Percentiles rank a stretch among this genome's conserved stretches.
These are phyloP conservation scores for Hylaea fasciaria DNA, from an alignment of 2,888 invertebrate genomes.

Conservation along the genomic window DNA sequence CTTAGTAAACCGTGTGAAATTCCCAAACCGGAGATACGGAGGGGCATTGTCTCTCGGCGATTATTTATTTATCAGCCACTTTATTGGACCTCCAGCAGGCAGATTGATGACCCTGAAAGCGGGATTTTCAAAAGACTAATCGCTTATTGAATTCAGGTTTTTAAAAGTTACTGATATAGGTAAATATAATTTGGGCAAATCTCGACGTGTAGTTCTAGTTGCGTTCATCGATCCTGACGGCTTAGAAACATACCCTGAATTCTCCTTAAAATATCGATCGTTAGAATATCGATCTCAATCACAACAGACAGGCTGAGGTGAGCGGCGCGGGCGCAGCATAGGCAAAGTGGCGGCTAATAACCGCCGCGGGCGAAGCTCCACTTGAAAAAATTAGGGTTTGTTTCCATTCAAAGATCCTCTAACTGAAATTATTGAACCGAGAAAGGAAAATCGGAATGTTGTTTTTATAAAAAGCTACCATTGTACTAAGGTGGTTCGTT, in stretches of 20 bases:
- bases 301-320: neutral
- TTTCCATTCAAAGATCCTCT: constrained; percentile 41
- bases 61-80: constrained; percentile 45
- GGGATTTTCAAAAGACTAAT: neutral
- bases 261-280: too few relatives aligned
- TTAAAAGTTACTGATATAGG: too few relatives aligned
- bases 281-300: neutral
- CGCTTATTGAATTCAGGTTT: neutral
- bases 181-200: too few relatives aligned
- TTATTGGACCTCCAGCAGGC: constrained; percentile 38
- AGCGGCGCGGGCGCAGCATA: constrained; percentile 52
- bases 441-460: too few relatives aligned
- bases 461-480: too few relatives aligned
- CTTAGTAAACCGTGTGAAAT: constrained; percentile 61
- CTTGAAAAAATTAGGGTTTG: constrained; percentile 48
- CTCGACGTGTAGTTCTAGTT: too few relatives aligned
- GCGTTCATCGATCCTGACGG: too few relatives aligned
- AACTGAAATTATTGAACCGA: constrained; percentile 25
- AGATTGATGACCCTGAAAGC: constrained; percentile 21
- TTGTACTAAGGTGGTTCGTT: too few relatives aligned
- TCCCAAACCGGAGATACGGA: constrained; percentile 32
- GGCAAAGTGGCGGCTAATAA: constrained; percentile 74
- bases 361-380: constrained; percentile 54
- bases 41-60: constrained; percentile 40
- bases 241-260: too few relatives aligned